These are phyloP conservation scores for Petrophora chlorosata DNA, from an alignment of 2,888 invertebrate species.

Conservation along the genomic window DNA sequence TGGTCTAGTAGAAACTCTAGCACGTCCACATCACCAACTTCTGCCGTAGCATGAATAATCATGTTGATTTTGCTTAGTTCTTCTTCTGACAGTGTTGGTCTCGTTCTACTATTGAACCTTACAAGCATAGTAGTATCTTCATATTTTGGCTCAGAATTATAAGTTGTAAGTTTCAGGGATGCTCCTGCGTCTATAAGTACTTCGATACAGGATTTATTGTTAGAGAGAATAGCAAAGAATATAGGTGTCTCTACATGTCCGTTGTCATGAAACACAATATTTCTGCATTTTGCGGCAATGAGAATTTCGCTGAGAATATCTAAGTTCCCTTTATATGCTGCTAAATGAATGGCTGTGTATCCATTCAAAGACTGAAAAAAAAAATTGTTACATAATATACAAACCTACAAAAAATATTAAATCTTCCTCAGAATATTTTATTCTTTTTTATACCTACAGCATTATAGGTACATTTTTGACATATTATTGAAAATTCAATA, in stretches of 20 bases:
- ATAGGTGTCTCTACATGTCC: slow-evolving; percentile 66
- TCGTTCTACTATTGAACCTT: too few relatives aligned
- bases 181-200: slow-evolving; percentile 66
- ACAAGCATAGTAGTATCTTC: neutral
- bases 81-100: neutral
- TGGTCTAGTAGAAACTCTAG: slow-evolving; percentile 73
- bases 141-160: neutral
- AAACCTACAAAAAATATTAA: too few relatives aligned
- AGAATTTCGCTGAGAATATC: slow-evolving; percentile 71
- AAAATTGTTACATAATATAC: too few relatives aligned
- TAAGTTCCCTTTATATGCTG: slow-evolving; percentile 67
- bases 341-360: slow-evolving; percentile 65
- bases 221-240: slow-evolving; percentile 61
- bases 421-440: too few relatives aligned
- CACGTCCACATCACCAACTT: slow-evolving; percentile 71
- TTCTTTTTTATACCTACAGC: too few relatives aligned
- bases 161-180: slow-evolving; percentile 35
- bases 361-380: slow-evolving; percentile 34
- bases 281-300: slow-evolving; percentile 46
- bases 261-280: slow-evolving; percentile 45
- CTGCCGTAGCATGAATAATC: slow-evolving; percentile 41
- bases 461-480: too few relatives aligned
- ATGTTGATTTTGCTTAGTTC: slow-evolving; percentile 1
- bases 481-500: too few relatives aligned
- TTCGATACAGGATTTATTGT: slow-evolving; percentile 59